Base-by-base conservation (phyloP, 1,140 invertebrate species). In the Listronotus bonariensis region DNA sequence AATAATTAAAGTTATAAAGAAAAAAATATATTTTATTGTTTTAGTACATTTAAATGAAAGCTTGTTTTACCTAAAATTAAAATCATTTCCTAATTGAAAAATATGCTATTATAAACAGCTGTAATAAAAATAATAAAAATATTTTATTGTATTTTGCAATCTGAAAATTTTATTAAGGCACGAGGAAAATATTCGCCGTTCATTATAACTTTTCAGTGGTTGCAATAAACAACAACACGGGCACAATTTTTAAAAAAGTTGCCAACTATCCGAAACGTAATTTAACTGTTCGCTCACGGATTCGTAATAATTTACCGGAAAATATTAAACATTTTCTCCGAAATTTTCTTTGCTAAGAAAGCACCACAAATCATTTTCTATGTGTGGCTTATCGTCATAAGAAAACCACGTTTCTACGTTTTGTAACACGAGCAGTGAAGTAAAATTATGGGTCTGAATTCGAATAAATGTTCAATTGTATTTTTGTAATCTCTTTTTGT, bases 341-440 rank as follows among this genome's bases (percentile, higher is more conserved):
- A 45, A 53, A 43, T 62, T 62, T 62, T 45, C 59, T 62, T 62
- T 45, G 57, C 52, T 36, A 40, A 38, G 51, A 62, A 53, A 48
- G 48, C 49, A 53, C 59, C 49, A 62, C 51, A 62, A 62, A 62
- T 62, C 59, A 62, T 53, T 52, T 62, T 53, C 59, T 53, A 62
- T 53, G 41, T 62, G 52, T 45, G 49, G 52, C 34, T 36, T 36
- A 36, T 36, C 34, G 34, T 36, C 34, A 62, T 26, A 42, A 32
- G 38, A 32, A 62, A 62, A 62, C 59, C 59, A 49, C 59, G 43
- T 53, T 53, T 62, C 59, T n/a, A 62, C 59, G 59, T 40, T 62
- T 62, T 62, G 51, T 62, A 53, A 38, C 59, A 38, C 59, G 43
- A 40, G 34, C 48, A 17, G 52, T 45, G 52, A 45, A 45, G 49